Evolutionary conservation across 2,113 vertebrate genomes (phyloP).

Genomic region (Myiopsitta monachus): DNA sequence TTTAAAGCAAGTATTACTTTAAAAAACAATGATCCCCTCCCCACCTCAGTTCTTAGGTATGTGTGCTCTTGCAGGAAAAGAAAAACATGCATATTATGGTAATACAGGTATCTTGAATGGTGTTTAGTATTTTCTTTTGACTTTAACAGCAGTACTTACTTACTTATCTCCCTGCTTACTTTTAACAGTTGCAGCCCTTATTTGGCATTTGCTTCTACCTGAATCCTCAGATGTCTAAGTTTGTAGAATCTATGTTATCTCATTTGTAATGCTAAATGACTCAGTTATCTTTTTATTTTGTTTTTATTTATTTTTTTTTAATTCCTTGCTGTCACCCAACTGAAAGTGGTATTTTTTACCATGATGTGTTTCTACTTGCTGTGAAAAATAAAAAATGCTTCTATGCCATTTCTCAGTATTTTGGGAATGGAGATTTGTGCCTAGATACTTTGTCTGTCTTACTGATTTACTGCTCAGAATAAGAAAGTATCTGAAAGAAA

Average conservation of each 20-base stretch:
- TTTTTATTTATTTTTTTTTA: too few relatives aligned
- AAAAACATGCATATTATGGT: not conserved
- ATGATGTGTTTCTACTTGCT: not conserved
- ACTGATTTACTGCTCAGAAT: not conserved
- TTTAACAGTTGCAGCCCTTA: not conserved
- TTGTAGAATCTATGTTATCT: not conserved
- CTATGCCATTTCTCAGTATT: not conserved
- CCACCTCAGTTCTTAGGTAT: rapidly evolving
- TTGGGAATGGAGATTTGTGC: not conserved
- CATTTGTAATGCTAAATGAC: not conserved
- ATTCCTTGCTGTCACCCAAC: not conserved
- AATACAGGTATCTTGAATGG: not conserved
- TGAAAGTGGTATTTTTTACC: not conserved
- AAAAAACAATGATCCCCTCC: not conserved
- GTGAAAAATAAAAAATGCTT: not conserved
- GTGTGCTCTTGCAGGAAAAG: not conserved
- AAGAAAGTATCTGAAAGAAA: not conserved
- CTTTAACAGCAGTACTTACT: not conserved
- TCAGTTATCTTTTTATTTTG: not conserved
- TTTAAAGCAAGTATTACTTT: not conserved
- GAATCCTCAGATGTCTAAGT: not conserved
- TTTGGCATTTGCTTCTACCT: not conserved
- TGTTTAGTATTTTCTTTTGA: not conserved
- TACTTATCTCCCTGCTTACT: not conserved
- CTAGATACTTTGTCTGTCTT: not conserved